These are phyloP conservation scores for Tridacna crocea DNA, from an alignment of 2,888 invertebrate species.

Conservation along the genomic window DNA sequence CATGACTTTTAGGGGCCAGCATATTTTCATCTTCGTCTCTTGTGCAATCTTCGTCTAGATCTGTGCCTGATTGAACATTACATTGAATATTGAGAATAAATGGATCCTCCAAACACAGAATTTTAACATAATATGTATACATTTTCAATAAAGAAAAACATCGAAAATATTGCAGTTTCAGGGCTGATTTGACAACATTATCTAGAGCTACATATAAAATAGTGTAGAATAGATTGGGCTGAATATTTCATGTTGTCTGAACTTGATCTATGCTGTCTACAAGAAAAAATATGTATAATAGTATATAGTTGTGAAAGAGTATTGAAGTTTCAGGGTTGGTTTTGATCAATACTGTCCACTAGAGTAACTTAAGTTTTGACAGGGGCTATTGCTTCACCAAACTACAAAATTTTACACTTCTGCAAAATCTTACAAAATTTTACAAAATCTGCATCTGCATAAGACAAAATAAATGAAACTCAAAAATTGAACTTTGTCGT, in stretches of 20 bases:
- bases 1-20: background rate
- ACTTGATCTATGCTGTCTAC: too few species aligned
- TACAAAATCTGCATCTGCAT: too few species aligned
- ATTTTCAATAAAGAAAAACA: background rate
- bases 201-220: background rate
- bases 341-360: too few species aligned
- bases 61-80: background rate
- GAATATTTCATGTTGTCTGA: background rate
- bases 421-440: too few species aligned
- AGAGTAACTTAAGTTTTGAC: too few species aligned
- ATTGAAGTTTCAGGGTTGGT: too few species aligned
- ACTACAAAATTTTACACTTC: too few species aligned
- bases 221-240: background rate
- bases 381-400: too few species aligned
- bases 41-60: constrained; percentile 13
- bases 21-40: background rate
- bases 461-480: too few species aligned
- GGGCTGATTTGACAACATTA: background rate
- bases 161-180: background rate
- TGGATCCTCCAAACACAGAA: background rate
- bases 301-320: too few species aligned
- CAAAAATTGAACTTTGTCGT: too few species aligned
- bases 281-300: too few species aligned
- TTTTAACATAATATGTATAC: background rate
- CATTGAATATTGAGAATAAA: background rate